Evolutionary conservation across 2,888 invertebrate species (phyloP).

Genomic region (Hylaea fasciaria): DNA sequence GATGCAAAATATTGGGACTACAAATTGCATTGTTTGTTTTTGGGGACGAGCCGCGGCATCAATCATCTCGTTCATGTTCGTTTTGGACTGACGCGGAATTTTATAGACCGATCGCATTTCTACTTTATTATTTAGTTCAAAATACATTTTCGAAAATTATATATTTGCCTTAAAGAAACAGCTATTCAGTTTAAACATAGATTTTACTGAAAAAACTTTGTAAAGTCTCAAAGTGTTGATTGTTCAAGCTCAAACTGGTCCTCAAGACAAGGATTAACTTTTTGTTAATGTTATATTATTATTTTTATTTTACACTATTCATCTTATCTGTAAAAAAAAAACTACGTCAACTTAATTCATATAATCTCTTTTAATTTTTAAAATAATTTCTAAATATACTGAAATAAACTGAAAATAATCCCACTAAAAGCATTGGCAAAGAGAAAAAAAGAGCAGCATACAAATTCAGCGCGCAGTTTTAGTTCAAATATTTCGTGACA

Average conservation of each 20-base stretch:
- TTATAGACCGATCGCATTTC: constrained; percentile 19
- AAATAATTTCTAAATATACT: no score
- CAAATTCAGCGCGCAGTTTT: constrained; percentile 7
- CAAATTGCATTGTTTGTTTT: constrained; percentile 39
- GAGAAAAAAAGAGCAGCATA: constrained; percentile 5
- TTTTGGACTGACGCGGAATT: constrained; percentile 10
- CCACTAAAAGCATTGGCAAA: constrained; percentile 6
- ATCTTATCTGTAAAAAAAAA: no score
- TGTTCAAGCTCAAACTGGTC: background rate
- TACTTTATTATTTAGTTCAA: constrained; percentile 7
- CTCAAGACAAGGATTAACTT: no score
- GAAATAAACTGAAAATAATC: background rate
- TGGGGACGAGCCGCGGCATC: constrained; percentile 13
- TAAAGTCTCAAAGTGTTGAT: background rate
- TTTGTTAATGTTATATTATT: no score
- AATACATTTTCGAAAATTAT: background rate
- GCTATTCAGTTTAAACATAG: no score
- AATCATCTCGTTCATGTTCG: constrained; percentile 29
- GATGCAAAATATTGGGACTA: constrained; percentile 30
- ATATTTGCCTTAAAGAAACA: no score
- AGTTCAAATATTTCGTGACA: constrained; percentile 12
- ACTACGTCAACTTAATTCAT: no score
- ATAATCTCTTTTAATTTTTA: background rate
- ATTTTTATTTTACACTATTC: no score
- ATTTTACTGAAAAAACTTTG: no score